These are phyloP conservation scores for Arctocebus calabarensis DNA, from an alignment of 2,797 vertebrate species.

Conservation along the genomic window DNA sequence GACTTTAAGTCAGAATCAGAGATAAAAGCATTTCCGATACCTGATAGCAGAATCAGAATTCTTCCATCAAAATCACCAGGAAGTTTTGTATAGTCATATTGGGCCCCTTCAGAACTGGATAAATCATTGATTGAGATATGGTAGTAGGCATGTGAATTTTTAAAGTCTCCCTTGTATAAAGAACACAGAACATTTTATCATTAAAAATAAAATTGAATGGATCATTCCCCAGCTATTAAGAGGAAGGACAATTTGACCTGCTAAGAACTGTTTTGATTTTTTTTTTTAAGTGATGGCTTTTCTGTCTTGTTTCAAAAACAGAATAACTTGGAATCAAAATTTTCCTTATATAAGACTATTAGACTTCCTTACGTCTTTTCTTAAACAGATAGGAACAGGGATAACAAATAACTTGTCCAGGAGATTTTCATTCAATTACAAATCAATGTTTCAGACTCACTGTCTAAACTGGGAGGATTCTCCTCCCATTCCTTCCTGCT, in stretches of 20 bases:
- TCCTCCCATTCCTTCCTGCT: background rate
- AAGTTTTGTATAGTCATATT: background rate
- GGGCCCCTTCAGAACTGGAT: background rate
- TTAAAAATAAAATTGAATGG: conserved; percentile 38
- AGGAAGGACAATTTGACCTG: conserved; percentile 4
- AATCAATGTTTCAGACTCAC: conserved; percentile 16
- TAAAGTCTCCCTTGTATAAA: background rate
- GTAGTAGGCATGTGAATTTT: background rate
- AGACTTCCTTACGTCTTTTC: background rate
- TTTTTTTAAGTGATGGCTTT: background rate
- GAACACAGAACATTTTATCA: conserved; percentile 3
- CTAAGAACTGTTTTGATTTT: background rate
- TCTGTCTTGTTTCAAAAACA: conserved; percentile 55
- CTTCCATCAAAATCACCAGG: background rate
- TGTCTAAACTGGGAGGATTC: background rate
- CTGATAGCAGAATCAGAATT: background rate
- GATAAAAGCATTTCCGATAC: background rate
- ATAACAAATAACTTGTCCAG: background rate
- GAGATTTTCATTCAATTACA: background rate
- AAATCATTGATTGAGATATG: background rate
- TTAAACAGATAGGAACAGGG: background rate
- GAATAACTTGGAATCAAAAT: background rate
- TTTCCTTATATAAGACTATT: background rate
- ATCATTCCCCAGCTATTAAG: background rate
- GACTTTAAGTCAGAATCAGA: background rate